A percentile compares a stretch with the other conserved stretches of the same genome.
Conservation (phyloP, 2,113 vertebrate genomes). For the Peromyscus californicus region DNA sequence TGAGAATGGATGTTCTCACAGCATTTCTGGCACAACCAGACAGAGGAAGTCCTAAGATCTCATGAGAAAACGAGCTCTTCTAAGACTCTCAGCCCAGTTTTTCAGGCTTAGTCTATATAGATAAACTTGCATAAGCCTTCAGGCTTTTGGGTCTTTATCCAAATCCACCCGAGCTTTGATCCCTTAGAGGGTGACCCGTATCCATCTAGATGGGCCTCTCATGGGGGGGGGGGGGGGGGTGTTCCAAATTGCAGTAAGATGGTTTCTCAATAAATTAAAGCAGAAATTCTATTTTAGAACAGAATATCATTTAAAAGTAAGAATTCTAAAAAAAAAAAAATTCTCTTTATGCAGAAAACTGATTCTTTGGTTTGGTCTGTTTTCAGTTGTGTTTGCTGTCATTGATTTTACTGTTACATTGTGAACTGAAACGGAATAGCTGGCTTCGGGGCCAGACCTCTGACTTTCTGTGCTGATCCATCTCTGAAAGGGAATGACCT, state of each 20-base stretch:
- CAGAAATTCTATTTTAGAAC: constrained; percentile 42
- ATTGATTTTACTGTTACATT: constrained; percentile 37
- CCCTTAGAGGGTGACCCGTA: constrained; percentile 71
- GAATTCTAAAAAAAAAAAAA: constrained; percentile 17
- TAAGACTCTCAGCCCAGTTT: constrained; percentile 72
- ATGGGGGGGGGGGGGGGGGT: background rate
- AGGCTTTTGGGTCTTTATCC: constrained; percentile 75
- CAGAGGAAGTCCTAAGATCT: constrained; percentile 82
- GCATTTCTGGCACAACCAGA: constrained; percentile 80
- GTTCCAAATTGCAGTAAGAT: constrained; percentile 57
- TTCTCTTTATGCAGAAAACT: constrained; percentile 14
- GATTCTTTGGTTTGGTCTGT: background rate
- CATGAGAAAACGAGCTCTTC: constrained; percentile 79
- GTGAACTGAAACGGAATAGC: background rate
- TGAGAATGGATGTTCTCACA: constrained; percentile 76
- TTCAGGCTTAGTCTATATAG: constrained; percentile 71
- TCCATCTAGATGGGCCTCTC: constrained; percentile 36
- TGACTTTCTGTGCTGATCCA: background rate
- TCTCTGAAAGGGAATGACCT: background rate
- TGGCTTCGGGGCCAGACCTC: background rate
- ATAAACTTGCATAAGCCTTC: constrained; percentile 78
- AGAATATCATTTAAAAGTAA: constrained; percentile 59
- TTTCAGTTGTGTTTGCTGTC: constrained; percentile 32
- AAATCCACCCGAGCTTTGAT: constrained; percentile 79
- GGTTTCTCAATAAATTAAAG: constrained; percentile 71